Base-by-base conservation (phyloP, 2,888 invertebrate genomes). In the Gastracanthus pulcherrimus region DNA sequence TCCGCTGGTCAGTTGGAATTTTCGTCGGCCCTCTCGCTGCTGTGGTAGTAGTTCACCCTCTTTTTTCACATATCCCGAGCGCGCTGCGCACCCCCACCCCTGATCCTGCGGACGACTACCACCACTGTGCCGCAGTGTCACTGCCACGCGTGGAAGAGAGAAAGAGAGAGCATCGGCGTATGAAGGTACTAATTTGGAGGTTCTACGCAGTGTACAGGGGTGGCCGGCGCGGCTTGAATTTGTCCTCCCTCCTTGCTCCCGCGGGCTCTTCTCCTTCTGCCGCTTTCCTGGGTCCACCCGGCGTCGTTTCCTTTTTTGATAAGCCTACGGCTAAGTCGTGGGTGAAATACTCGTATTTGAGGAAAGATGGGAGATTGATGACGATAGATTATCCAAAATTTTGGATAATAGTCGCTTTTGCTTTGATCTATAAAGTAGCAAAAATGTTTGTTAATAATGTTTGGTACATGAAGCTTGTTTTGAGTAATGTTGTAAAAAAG, bases 1-100 rank as follows among this genome's bases (percentile, higher is more conserved):
- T n/a, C n/a, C n/a, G n/a, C 62, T 62, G 78, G 83, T 81, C 83
- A 83, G 80, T 81, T 76, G 81, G 83, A 83, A 79, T 83, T 83
- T 83, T 81, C 81, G 76, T 83, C 78, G 76, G 58, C 58, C 67
- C 64, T 79, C 74, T 19, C 45, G 31, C 66, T 13, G 23, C 34
- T 36, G 23, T 67, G 62, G 13, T 26, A 38, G n/a, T 13, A 23
- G 41, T 55, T 67, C 79, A 67, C 72, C 79, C 79, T 80, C 72
- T 55, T 78, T n/a, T 71, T 72, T 60, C 71, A 55, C 75, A 38
- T 66, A 26, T 41, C 26, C 9, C 34, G 74, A n/a, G 4, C 0
- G 3, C 13, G 31, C 16, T 1, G 2, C 9, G 5, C 41, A 23
- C 36, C 38, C 36, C 66, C 51, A 23, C 51, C 69, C 9, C 74